Base-by-base conservation (phyloP, 2,888 invertebrate genomes). In the Drosophila testacea region DNA sequence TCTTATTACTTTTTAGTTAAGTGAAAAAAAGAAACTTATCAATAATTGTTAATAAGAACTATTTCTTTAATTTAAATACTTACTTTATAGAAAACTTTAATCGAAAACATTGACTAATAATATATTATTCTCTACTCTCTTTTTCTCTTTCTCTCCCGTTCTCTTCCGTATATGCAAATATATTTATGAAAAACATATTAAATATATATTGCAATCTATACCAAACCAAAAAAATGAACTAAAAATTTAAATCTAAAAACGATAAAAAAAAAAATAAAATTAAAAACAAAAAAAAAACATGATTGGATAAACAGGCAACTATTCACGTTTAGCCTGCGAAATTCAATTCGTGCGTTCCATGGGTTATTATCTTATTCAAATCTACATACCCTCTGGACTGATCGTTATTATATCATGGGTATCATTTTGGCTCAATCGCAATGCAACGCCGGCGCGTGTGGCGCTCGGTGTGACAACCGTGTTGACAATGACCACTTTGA, bases 341-440 rank as follows among this genome's bases (percentile, higher is more conserved):
- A 98, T 98, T 93, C 97, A 98, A 94, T 98, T 98, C 94, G 98
- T 98, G 90, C 96, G 98, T 88, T 98, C 98, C 92, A 98, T 98
- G 97, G 98, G 98, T 92, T 98, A 98, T 95, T 98, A 98, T 94
- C 95, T 98, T 92, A 98, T 98, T 94, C 98, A 98, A 94, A 98
- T 98, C 94, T 98, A 98, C 94, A 98, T 98, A 94, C 98, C 98
- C 92, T 98, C 98, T 93, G 97, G 97, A 93, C 95, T 98, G 93
- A 98, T 98, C 94, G 98, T 98, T 93, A 97, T 98, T 93, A 98
- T 98, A 94, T 98, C 97, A 91, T 98, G 98, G 98, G 98, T 98
- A 93, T 97, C 97, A 92, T 98, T 98, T 94, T 98, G 98, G 98
- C 94, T 98, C 93, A 98, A 98, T 94, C 95, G 98, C 92, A 97